These are phyloP conservation scores for Hybognathus amarus DNA, from an alignment of 2,797 vertebrate species.

Conservation along the genomic window DNA sequence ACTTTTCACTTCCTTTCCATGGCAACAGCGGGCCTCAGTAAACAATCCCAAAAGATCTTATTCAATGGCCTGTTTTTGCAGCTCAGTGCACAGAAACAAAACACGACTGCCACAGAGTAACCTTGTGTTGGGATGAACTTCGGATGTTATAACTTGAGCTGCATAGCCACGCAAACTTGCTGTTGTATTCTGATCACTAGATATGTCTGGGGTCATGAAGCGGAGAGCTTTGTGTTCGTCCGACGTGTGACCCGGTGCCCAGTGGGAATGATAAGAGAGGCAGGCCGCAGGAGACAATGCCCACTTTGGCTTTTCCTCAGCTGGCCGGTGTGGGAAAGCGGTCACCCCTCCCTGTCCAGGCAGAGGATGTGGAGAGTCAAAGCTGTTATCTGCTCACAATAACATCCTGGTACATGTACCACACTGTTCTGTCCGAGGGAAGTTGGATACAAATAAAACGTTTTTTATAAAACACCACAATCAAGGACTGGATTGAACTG, in stretches of 20 bases:
- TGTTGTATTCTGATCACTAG: background rate
- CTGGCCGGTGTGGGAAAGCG: conserved; percentile 62
- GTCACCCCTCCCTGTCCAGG: conserved; percentile 41
- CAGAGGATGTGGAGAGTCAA: conserved; percentile 58
- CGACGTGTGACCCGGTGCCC: conserved; percentile 26
- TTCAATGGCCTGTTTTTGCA: background rate
- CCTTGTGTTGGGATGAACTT: conserved; percentile 1
- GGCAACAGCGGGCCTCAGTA: conserved; percentile 41
- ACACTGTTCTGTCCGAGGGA: conserved; percentile 53
- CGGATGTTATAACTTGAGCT: background rate
- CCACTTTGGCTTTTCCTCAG: conserved; percentile 24
- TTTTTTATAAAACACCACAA: background rate
- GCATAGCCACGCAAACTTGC: background rate
- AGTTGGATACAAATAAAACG: conserved; percentile 55
- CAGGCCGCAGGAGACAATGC: conserved; percentile 19
- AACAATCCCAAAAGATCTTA: conserved; percentile 26
- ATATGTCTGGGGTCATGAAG: background rate
- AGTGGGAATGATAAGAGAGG: conserved; percentile 24
- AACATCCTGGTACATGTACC: conserved; percentile 67
- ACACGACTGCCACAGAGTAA: conserved; percentile 34
- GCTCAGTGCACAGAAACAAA: conserved; percentile 29
- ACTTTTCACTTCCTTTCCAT: conserved; percentile 34
- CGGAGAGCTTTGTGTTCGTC: background rate
- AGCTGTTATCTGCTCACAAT: conserved; percentile 62
- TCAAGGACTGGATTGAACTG: conserved; percentile 6